These are phyloP conservation scores for Brienomyrus brachyistius DNA, from an alignment of 2,113 vertebrate species.

Conservation along the genomic window DNA sequence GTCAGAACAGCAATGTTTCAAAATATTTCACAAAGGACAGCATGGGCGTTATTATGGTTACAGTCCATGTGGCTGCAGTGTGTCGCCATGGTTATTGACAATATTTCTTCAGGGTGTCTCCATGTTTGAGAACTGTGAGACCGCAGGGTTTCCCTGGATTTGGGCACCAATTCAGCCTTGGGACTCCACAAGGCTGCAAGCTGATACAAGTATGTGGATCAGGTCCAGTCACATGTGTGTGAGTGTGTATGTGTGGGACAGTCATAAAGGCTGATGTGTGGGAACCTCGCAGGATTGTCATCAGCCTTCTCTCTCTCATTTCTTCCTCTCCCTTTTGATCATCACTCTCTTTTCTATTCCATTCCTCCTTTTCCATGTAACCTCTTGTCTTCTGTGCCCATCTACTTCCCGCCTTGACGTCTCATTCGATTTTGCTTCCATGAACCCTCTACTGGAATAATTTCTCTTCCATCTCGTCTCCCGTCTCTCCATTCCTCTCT, in stretches of 20 bases:
- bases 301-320: neutral
- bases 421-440: neutral
- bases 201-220: neutral
- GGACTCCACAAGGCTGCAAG: neutral
- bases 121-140: neutral
- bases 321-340: neutral
- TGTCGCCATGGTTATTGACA: neutral
- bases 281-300: neutral
- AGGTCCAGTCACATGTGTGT: neutral
- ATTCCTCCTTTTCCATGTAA: neutral
- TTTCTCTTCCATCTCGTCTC: neutral
- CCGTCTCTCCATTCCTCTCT: neutral
- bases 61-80: neutral
- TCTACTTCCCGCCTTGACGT: neutral
- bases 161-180: neutral
- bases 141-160: neutral
- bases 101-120: neutral
- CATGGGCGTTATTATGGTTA: neutral
- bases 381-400: neutral
- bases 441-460: neutral
- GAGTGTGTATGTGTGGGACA: neutral
- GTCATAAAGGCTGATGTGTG: neutral
- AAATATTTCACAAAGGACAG: neutral
- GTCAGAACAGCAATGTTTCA: neutral
- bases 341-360: neutral